Conservation (phyloP, 2,113 vertebrate species). For the Climacteris rufus region DNA sequence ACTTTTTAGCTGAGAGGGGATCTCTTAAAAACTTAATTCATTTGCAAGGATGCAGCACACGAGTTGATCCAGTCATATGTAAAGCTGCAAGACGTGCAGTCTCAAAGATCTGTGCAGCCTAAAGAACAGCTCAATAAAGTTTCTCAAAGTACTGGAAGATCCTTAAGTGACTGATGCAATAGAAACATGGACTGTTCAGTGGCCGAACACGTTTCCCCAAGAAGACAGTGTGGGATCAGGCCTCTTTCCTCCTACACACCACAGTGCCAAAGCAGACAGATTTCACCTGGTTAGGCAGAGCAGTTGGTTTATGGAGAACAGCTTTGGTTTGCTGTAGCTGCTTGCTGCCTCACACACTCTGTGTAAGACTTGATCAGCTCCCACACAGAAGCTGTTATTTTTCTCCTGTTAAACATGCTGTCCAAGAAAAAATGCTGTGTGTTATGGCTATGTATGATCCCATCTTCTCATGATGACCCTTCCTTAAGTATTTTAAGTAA, state of each 20-base stretch:
- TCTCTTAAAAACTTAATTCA: neutral
- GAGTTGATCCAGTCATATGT: neutral
- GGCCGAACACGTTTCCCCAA: neutral
- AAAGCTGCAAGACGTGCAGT: neutral
- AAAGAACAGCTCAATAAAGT: neutral
- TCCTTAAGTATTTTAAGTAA: neutral
- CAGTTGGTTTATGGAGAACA: neutral
- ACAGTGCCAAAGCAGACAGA: neutral
- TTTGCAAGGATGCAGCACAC: neutral
- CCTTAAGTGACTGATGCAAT: neutral
- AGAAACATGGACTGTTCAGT: neutral
- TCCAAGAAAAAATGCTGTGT: neutral
- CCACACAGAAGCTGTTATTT: conserved; percentile 39
- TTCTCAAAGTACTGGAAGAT: neutral
- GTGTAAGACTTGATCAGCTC: neutral
- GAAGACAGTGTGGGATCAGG: neutral
- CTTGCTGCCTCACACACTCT: neutral
- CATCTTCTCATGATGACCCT: neutral
- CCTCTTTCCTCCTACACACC: neutral
- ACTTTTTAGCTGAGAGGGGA: neutral
- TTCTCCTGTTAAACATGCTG: neutral
- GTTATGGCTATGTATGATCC: neutral
- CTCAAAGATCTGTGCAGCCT: neutral
- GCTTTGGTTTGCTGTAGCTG: neutral
- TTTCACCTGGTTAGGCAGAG: neutral